Base-by-base conservation (phyloP, 2,888 invertebrate species). In the Xylocampa areola region DNA sequence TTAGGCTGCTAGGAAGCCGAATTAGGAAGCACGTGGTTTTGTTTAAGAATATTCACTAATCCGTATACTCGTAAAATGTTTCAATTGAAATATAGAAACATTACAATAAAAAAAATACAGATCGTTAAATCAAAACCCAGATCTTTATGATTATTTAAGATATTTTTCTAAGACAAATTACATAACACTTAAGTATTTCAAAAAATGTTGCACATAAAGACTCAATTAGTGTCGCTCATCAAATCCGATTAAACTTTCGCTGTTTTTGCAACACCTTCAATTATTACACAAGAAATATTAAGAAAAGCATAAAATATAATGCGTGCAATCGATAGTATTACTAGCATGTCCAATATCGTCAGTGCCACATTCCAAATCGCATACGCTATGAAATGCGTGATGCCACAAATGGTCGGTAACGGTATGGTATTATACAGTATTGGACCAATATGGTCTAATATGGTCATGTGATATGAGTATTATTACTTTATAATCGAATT, bases 351-450 rank as follows among this genome's bases (percentile, higher is more conserved):
- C 45, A 69, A 73, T 41, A n/a, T 59, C 17, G 40, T 50, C 30
- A 41, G 48, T 68, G 59, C 63, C 55, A 63, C 73, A 74, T 73
- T 61, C 73, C 63, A 17, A 62, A 71, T 73, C 55, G 45, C 61
- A 49, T 57, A 71, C 59, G 54, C 47, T 51, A 19, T 37, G 16
- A 44, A 27, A 27, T 27, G 54, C 30, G 48, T 37, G 41, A 62
- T 47, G 50, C 59, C 61, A 37, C 59, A 68, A 71, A 61, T 58
- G 32, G 49, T 30, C 5, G 7, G 2, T 48, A 66, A 60, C 75
- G 55, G 73, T 55, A 53, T 37, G 14, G 5, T 4, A 1, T 19
- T 14, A 25, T 35, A 64, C 54, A 45, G 58, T 71, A 68, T 61
- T 39, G 39, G 48, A 30, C 27, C 39, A 40, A 69, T 71, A 33